These are phyloP conservation scores for Omphaloscelis lunosa DNA, from an alignment of 2,888 invertebrate genomes.

Conservation along the genomic window DNA sequence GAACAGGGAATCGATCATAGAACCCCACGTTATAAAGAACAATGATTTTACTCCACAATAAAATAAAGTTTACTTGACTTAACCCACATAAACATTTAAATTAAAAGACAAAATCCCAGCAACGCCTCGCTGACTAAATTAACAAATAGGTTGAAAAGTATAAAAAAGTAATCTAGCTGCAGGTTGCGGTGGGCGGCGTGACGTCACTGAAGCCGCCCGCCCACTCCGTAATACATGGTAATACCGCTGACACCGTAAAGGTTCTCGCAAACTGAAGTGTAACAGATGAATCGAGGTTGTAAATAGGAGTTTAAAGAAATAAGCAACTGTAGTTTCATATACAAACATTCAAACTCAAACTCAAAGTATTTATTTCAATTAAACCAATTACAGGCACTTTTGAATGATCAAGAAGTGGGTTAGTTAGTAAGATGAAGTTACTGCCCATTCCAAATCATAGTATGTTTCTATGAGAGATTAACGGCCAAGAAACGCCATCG, in stretches of 20 bases:
- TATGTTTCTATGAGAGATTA: too few relatives aligned
- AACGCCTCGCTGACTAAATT: slow-evolving; percentile 41
- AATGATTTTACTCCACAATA: not conserved
- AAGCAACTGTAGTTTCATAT: not conserved
- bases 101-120: slow-evolving; percentile 21
- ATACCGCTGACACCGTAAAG: slow-evolving; percentile 38
- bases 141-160: slow-evolving; percentile 60
- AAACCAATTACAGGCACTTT: too few relatives aligned
- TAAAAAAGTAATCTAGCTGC: slow-evolving; percentile 68
- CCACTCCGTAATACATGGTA: slow-evolving; percentile 55
- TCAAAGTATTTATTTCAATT: too few relatives aligned
- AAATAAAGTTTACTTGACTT: not conserved
- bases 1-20: too few relatives aligned
- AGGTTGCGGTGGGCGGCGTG: slow-evolving; percentile 68
- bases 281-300: not conserved
- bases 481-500: too few relatives aligned
- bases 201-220: slow-evolving; percentile 67
- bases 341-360: not conserved
- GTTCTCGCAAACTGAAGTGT: slow-evolving; percentile 17
- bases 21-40: not conserved
- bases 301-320: not conserved
- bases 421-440: too few relatives aligned
- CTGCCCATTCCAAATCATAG: too few relatives aligned
- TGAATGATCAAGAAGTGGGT: too few relatives aligned
- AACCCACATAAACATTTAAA: slow-evolving; percentile 32